A percentile compares a stretch with the other conserved stretches of the same genome.
These are phyloP conservation scores for Petrolisthes manimaculis DNA, from an alignment of 2,888 invertebrate species.

Conservation along the genomic window DNA sequence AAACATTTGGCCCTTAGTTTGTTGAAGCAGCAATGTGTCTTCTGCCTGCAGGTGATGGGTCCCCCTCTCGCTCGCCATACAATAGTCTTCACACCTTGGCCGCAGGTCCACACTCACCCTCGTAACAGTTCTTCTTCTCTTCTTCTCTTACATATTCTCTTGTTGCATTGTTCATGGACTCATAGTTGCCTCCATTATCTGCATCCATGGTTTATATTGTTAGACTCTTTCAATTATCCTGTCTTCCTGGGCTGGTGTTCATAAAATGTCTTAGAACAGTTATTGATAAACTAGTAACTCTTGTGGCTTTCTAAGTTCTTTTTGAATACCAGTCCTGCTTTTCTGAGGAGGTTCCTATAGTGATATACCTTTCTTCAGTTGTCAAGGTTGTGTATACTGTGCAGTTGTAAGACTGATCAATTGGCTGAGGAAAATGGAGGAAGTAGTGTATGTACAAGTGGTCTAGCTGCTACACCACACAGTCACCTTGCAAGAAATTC, in stretches of 20 bases:
- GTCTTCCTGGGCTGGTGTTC: no score
- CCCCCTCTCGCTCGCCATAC: conserved; percentile 50
- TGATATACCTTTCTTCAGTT: no score
- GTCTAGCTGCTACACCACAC: background rate
- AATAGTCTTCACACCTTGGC: conserved; percentile 52
- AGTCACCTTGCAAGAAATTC: background rate
- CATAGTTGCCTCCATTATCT: background rate
- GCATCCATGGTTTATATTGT: background rate
- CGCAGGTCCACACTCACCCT: conserved; percentile 39
- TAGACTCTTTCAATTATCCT: no score
- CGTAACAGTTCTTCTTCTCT: conserved; percentile 5
- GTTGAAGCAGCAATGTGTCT: conserved; percentile 22
- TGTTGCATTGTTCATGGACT: background rate
- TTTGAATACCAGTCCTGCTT: no score
- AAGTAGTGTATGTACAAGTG: background rate
- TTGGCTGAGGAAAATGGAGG: conserved; percentile 13
- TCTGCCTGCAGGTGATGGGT: conserved; percentile 36
- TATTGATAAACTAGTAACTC: no score
- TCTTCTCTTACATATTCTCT: background rate
- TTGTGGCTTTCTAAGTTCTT: no score
- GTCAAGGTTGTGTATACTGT: no score
- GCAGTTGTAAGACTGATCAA: background rate
- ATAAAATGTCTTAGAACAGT: no score
- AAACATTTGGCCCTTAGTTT: background rate
- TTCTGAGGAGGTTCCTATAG: no score